Evolutionary conservation across 1,140 invertebrate genomes (phyloP).

Genomic region (Holotrichia oblita): DNA sequence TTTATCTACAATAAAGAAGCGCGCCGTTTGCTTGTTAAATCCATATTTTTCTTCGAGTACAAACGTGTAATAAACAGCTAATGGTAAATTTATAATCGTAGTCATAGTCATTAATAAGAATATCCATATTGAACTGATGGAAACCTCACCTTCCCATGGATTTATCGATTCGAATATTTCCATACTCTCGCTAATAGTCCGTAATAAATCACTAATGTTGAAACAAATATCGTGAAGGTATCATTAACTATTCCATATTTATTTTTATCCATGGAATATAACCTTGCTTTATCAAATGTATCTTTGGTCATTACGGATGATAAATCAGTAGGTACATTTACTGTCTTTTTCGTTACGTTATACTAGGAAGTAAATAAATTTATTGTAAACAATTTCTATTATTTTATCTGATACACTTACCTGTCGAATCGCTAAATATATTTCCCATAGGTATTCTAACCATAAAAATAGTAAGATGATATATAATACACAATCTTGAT

Average conservation of each 20-base stretch:
- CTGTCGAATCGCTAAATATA: slow-evolving; percentile 85
- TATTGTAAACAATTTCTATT: slow-evolving; percentile 27
- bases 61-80: slow-evolving; percentile 91
- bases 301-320: slow-evolving; percentile 80
- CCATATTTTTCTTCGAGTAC: slow-evolving; percentile 97
- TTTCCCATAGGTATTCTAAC: slow-evolving; percentile 78
- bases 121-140: slow-evolving; percentile 78
- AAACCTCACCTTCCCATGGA: slow-evolving; percentile 55
- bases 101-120: slow-evolving; percentile 76
- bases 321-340: slow-evolving; percentile 77
- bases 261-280: slow-evolving; percentile 87
- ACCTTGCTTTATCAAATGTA: slow-evolving; percentile 86
- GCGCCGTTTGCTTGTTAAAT: slow-evolving; percentile 95
- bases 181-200: slow-evolving; percentile 71
- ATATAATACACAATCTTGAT: slow-evolving; percentile 44
- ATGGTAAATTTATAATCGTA: slow-evolving; percentile 82
- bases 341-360: slow-evolving; percentile 75
- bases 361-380: slow-evolving; percentile 68
- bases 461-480: slow-evolving; percentile 67
- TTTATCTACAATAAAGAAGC: slow-evolving; percentile 95
- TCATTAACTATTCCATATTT: slow-evolving; percentile 80
- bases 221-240: slow-evolving; percentile 75
- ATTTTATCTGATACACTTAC: slow-evolving; percentile 64
- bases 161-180: slow-evolving; percentile 68
- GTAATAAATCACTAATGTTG: slow-evolving; percentile 73